These are phyloP conservation scores for Chaenodraco wilsoni DNA, from an alignment of 2,797 vertebrate genomes.

Conservation along the genomic window DNA sequence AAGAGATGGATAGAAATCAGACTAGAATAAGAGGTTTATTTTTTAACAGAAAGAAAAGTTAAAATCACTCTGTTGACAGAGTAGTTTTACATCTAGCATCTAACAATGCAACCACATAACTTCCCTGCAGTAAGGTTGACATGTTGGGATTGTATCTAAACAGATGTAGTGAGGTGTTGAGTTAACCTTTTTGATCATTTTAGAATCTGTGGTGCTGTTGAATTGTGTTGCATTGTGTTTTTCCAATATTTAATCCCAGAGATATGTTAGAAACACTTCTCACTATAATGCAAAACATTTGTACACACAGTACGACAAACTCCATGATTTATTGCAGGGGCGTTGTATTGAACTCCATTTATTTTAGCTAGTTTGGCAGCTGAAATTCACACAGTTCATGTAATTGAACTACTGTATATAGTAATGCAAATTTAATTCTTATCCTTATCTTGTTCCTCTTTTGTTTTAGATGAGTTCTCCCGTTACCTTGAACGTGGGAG, in stretches of 20 bases:
- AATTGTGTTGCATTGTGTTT: not conserved
- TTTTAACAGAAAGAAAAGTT: not conserved
- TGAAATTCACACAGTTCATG: not conserved
- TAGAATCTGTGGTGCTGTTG: not conserved
- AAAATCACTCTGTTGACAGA: not conserved
- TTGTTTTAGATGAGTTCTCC: conserved; percentile 91
- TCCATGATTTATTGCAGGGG: not conserved
- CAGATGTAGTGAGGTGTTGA: not conserved
- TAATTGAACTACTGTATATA: not conserved
- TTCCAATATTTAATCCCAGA: not conserved
- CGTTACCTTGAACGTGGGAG: conserved; percentile 97
- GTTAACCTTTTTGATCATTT: not conserved
- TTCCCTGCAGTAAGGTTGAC: not conserved
- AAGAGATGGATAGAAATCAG: conserved; percentile 52
- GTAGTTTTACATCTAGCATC: not conserved
- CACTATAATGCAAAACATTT: not conserved
- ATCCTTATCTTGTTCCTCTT: conserved; percentile 20
- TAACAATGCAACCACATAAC: not conserved
- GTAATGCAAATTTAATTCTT: not conserved
- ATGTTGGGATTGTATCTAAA: not conserved
- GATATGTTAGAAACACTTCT: not conserved
- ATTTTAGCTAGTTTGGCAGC: not conserved
- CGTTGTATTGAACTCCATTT: not conserved
- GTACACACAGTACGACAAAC: not conserved
- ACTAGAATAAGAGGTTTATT: conserved; percentile 5